Evolutionary conservation across 2,888 invertebrate genomes (phyloP), one percentile per base, ranked within the genome.

Genomic region (Allophyes oxyacanthae): DNA sequence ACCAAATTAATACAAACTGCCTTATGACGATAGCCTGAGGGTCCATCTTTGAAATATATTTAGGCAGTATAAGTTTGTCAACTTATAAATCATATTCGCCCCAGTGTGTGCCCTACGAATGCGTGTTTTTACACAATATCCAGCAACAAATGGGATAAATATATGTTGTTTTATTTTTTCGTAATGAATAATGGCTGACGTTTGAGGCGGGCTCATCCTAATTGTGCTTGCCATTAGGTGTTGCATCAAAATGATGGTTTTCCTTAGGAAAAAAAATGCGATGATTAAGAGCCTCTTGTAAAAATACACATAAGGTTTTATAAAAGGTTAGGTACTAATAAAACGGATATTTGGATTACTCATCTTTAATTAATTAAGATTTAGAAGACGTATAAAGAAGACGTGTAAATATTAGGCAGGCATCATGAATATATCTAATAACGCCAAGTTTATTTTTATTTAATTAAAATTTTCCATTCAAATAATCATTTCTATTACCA

Each of bases 71-170:
- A 67, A 53, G 33, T 65, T 77, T 57, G 79, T 69, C 60, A 44
- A 48, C 68, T 77, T 78, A 91, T 92, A 92, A 92, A 92, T 92
- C 92, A 93, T 92, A 89, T 90, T 87, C 85, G 86, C 86, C 81
- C 82, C 83, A 81, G 82, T 77, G 82, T 77, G 82, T 82, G 81
- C 82, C 85, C 84, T 79, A 83, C 77, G 86, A 88, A 91, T 87
- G 85, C 79, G 82, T 89, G 89, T 91, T 91, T 90, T 90, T 89
- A 91, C 89, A 91, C 89, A 75, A 86, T 84, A 84, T 84, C 86
- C 83, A 84, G 84, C 81, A 83, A 84, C 83, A 83, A 88, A 88
- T 85, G 82, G 83, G 81, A 87, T 90, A 86, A 88, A 86, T 86
- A 84, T 68, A 77, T 71, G 75, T 75, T 78, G 78, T 74, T 71